Evolutionary conservation across 2,888 invertebrate species (phyloP), one percentile per base, ranked within the genome.

Genomic region (Sarcophaga variegata): DNA sequence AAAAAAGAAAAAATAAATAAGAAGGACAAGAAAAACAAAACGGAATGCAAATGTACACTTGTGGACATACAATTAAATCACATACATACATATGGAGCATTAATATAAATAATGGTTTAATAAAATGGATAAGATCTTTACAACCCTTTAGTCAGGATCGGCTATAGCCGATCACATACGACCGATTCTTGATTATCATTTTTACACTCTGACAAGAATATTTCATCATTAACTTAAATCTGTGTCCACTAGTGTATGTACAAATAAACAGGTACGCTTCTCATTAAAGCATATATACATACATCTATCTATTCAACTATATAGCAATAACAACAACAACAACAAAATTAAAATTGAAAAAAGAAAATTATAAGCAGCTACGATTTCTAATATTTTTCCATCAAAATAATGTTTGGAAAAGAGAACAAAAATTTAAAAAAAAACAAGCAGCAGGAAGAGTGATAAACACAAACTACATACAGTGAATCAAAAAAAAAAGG

Each of bases 1-100:
- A 66, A 62, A 20, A 45, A 81, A 20, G 63, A 76, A 77, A 47
- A 60, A 20, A 17, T 59, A 67, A 67, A 12, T 63, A 67, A 63
- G 49, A 74, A 63, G 69, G 12, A 67, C 11, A 49, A 22, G 22
- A 62, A 22, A 62, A 62, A 20, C 1, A 22, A n/a, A 62, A 54
- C 14, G 17, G 4, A 54, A 59, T 59, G 17, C 59, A 59, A 59
- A 59, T 59, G 10, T 59, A 37, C 37, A 37, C 37, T 37, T 37
- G 37, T 37, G 37, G 10, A 37, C 37, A 37, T 37, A 37, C 8
- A 37, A 37, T 2, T 37, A 37, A 37, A 2, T 37, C 37, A 10
- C 10, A 37, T 37, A 37, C 10, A 37, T 37, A 37, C 6, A 37
- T 6, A 37, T 1, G 37, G 37, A 37, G 1, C 37, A 37, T 37